Conservation (phyloP, 2,113 vertebrate genomes). For the Henicopernis longicauda region DNA sequence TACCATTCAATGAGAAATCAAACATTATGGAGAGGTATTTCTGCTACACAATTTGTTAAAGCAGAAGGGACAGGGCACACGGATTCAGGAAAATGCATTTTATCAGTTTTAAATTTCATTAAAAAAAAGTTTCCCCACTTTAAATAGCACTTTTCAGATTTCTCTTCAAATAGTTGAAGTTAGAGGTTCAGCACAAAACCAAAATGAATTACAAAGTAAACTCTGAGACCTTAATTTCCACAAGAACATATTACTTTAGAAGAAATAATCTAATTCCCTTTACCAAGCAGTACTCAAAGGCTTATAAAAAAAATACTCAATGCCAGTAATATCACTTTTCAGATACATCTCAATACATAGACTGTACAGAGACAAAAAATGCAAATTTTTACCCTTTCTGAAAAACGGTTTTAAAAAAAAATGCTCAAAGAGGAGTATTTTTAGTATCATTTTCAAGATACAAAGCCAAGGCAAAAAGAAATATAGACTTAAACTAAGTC, state of each 20-base stretch:
- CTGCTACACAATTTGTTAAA: not conserved
- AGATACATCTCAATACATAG: not conserved
- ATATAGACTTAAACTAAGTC: not conserved
- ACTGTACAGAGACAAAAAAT: not conserved
- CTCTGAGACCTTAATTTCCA: not conserved
- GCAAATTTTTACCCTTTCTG: not conserved
- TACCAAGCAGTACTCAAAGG: not conserved
- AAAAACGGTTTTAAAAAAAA: not conserved
- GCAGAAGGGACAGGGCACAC: not conserved
- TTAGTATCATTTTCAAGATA: not conserved
- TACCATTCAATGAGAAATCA: not conserved
- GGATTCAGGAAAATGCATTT: not conserved
- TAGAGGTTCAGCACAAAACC: not conserved
- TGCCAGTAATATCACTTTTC: not conserved
- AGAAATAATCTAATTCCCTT: not conserved
- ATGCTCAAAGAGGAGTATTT: not conserved
- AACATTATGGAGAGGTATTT: not conserved
- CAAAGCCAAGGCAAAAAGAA: not conserved
- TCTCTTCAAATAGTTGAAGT: not conserved
- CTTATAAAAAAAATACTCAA: not conserved
- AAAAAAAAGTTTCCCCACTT: not conserved
- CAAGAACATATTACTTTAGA: not conserved
- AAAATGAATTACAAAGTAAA: not conserved
- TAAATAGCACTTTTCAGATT: not conserved
- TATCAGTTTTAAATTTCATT: not conserved